A percentile compares a stretch with the other conserved stretches of the same genome.
These are phyloP conservation scores for Macroglossus sobrinus DNA, from an alignment of 2,113 vertebrate genomes.

Conservation along the genomic window DNA sequence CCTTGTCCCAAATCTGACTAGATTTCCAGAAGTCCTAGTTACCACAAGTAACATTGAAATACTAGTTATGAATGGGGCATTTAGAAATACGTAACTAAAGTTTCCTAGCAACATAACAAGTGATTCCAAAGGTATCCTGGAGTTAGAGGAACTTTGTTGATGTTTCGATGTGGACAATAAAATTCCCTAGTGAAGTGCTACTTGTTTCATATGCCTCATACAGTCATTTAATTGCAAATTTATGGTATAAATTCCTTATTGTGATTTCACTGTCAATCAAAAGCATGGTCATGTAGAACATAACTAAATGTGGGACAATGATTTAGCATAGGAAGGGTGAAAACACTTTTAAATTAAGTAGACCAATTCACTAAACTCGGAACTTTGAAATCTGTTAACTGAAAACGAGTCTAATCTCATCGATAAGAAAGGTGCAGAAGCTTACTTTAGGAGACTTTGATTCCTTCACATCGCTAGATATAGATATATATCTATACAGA, in stretches of 20 bases:
- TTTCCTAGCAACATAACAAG: background rate
- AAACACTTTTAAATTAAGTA: constrained; percentile 48
- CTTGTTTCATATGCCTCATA: background rate
- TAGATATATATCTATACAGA: no score
- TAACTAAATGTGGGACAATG: background rate
- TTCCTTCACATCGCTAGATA: background rate
- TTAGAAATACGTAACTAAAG: background rate
- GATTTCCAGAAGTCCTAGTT: background rate
- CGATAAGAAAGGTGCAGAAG: background rate
- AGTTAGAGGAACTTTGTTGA: background rate
- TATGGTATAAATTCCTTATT: constrained; percentile 33
- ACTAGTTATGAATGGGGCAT: background rate
- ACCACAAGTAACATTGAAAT: background rate
- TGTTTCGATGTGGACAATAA: background rate
- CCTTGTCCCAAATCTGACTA: background rate
- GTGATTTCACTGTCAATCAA: constrained; percentile 50
- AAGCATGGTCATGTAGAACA: background rate
- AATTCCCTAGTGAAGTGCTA: constrained; percentile 29
- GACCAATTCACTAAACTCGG: constrained; percentile 6
- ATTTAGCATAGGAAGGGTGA: background rate
- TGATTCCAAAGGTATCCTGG: background rate
- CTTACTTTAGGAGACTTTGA: background rate
- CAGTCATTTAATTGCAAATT: constrained; percentile 53
- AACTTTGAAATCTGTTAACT: constrained; percentile 13
- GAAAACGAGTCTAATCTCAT: background rate